Evolutionary conservation across 2,113 vertebrate species (phyloP).

Genomic region (Salminus brasiliensis): DNA sequence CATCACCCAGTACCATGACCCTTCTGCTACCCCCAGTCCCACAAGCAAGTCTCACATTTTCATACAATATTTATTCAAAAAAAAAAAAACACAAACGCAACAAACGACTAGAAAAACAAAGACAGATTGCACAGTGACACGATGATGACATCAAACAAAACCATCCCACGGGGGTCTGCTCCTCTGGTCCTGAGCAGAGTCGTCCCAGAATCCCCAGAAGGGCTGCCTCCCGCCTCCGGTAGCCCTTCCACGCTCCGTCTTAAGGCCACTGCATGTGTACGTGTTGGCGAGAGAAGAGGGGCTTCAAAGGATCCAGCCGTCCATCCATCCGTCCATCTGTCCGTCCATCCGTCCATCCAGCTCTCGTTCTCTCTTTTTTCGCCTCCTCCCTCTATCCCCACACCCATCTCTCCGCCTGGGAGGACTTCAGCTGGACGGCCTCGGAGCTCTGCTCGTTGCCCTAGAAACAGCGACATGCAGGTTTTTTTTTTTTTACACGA

Average conservation of each 20-base stretch:
- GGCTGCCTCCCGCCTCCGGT: not conserved
- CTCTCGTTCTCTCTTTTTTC: slow-evolving; percentile 14
- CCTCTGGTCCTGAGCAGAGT: slow-evolving; percentile 37
- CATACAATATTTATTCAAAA: not conserved
- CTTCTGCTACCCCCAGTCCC: not conserved
- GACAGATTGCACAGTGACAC: slow-evolving; percentile 35
- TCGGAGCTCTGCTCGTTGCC: slow-evolving; percentile 90
- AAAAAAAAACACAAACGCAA: not conserved
- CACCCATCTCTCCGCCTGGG: slow-evolving; percentile 86
- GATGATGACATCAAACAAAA: slow-evolving; percentile 47
- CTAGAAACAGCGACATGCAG: slow-evolving; percentile 72
- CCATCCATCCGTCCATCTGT: slow-evolving; percentile 13
- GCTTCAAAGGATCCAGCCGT: slow-evolving; percentile 15
- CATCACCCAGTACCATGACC: slow-evolving; percentile 16
- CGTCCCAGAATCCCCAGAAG: slow-evolving; percentile 14
- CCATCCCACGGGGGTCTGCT: not conserved
- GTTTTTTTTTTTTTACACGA: slow-evolving; percentile 53
- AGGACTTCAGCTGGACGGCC: slow-evolving; percentile 93
- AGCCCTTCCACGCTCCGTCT: slow-evolving; percentile 14
- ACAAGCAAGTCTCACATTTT: not conserved
- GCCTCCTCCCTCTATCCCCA: slow-evolving; percentile 70
- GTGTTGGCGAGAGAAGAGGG: slow-evolving; percentile 8
- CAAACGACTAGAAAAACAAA: slow-evolving; percentile 11
- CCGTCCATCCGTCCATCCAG: slow-evolving; percentile 22
- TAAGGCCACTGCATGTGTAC: slow-evolving; percentile 40